Evolutionary conservation across 2,113 vertebrate genomes (phyloP).

Genomic region (Phalacrocorax aristotelis): DNA sequence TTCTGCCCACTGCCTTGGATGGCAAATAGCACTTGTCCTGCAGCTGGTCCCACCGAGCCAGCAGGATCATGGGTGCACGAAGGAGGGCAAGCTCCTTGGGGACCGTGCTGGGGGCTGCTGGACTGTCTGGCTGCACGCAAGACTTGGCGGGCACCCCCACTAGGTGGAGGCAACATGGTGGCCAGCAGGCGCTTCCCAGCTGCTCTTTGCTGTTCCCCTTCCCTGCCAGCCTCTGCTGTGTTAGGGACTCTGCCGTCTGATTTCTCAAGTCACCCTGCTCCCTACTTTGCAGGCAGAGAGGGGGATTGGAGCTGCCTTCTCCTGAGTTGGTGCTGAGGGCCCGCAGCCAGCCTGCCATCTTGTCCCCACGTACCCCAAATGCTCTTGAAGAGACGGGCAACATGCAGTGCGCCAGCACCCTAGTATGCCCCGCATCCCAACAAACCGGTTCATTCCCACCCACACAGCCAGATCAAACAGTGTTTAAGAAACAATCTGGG

Average conservation of each 20-base stretch:
- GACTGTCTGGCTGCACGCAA: accelerated
- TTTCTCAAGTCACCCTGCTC: accelerated
- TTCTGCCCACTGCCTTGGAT: neutral
- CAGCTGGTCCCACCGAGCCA: neutral
- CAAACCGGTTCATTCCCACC: neutral
- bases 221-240: neutral
- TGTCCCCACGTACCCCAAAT: accelerated
- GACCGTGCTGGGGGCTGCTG: accelerated
- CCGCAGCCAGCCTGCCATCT: accelerated
- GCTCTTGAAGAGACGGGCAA: accelerated
- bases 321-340: neutral
- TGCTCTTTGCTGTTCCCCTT: accelerated
- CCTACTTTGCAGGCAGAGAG: neutral
- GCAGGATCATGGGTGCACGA: accelerated
- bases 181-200: accelerated
- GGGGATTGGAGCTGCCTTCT: accelerated
- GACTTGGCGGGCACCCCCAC: accelerated
- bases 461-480: conserved; percentile 19
- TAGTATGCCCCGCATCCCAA: accelerated
- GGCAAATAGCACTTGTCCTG: accelerated
- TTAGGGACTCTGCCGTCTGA: neutral
- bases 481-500: neutral
- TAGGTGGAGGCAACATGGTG: accelerated
- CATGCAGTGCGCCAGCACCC: accelerated
- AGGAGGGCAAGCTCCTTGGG: neutral